Evolutionary conservation across 1,140 invertebrate species (phyloP), one percentile per base, ranked within the genome.

Genomic region (Brachionus koreanus): DNA sequence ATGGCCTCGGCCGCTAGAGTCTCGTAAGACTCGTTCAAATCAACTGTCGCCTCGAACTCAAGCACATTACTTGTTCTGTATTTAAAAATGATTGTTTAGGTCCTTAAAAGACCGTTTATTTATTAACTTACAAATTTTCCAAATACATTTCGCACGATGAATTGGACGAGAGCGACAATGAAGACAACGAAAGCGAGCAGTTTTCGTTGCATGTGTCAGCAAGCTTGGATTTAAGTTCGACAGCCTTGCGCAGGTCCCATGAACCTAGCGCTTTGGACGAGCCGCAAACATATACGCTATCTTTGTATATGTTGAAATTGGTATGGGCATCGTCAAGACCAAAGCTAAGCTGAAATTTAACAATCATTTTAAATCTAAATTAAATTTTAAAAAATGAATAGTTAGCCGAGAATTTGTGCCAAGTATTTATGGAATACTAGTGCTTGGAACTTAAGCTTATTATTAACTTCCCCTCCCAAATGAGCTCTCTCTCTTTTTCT

Each of bases 281-380:
- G 49, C 76, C 76, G n/a, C 49, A 61, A 19, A 79, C 13, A 42
- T 61, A 79, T 37, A 79, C 76, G 23, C 76, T 79, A 43, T 79
- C 76, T 43, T 79, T 79, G 33, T 65, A 16, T 5, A 79, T 16
- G 39, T 79, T 65, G 29, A 79, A 61, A 42, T 65, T 61, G 5
- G 43, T 13, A 4, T 46, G 16, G 49, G 33, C 61, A 57, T 79
- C 76, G 76, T 57, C 76, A 39, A 79, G 76, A 65, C 61, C 35
- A 19, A 79, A 65, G 39, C 76, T 61, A 13, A 79, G 49, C 37
- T 79, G 49, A 65, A 79, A 79, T 61, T 79, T 79, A 37, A 79
- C 49, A 42, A 39, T 61, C 76, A 79, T 79, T 46, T 37, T 67
- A 16, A 19, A 57, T 57, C 49, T 57, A 57, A 57, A 57, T 57